phyloP scores from a whole-genome alignment of 2,113 vertebrate genomes.

The Marmota flaviventris region DNA sequence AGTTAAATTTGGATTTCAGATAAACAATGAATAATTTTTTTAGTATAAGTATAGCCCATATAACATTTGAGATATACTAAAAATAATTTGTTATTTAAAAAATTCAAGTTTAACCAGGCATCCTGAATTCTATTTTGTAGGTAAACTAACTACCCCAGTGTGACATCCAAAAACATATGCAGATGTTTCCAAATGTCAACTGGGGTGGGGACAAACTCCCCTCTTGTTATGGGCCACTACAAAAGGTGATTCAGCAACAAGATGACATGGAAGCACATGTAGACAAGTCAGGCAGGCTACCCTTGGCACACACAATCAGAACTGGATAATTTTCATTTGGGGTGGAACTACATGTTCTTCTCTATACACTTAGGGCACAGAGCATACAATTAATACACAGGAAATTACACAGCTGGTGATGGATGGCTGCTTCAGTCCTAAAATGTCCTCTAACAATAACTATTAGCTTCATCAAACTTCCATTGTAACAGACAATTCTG shows the following conservation, averaged over 20 bases:
- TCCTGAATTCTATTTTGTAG: not conserved
- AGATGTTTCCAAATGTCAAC: not conserved
- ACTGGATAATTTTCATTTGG: not conserved
- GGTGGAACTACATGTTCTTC: not conserved
- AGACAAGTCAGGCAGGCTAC: not conserved
- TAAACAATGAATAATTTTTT: not conserved
- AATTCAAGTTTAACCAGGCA: not conserved
- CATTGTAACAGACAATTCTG: not conserved
- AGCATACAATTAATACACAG: not conserved
- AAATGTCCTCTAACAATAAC: not conserved
- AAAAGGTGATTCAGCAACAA: not conserved
- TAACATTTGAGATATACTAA: not conserved
- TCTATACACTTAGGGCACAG: not conserved
- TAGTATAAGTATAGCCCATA: not conserved
- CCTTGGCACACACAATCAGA: rapidly evolving
- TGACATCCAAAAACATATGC: not conserved
- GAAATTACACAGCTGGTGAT: not conserved
- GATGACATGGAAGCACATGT: not conserved
- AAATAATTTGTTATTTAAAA: not conserved
- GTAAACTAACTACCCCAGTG: not conserved
- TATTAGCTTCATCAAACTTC: not conserved
- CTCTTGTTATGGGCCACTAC: not conserved
- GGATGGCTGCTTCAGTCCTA: not conserved
- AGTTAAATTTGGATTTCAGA: slow-evolving; percentile 4
- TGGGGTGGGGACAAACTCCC: rapidly evolving